Evolutionary conservation across 1,140 invertebrate species (phyloP), one percentile per base, ranked within the genome.

Genomic region (Eulimnadia texana): DNA sequence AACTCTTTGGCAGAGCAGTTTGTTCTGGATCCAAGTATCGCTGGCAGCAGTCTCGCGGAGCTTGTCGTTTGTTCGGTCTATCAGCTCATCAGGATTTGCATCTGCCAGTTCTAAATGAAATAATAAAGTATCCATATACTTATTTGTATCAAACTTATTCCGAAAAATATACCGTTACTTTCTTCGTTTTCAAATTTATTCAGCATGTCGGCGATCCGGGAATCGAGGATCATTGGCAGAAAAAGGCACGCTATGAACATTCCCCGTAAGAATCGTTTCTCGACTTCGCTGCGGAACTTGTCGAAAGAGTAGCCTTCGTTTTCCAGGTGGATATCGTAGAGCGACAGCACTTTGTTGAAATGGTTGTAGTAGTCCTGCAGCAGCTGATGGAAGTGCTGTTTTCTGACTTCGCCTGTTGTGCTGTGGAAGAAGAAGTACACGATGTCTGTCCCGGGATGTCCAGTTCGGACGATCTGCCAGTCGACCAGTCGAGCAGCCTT

Each of bases 361-460:
- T 47, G 47, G n/a, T 50, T 27, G 1, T 28, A 63, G 27, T 63
- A 63, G 20, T 53, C 22, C 23, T 27, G 28, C 2, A 63, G 27
- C 9, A 63, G 47, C n/a, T 60, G 47, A 1, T 52, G n/a, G 42
- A 52, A 33, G n/a, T 63, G 57, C 6, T 50, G 24, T 13, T 28
- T 29, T 9, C 62, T 25, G 3, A 51, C 28, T 10, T 61, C 50
- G 10, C 20, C n/a, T 10, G 22, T 61, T 19, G 62, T 28, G 28
- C 56, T 63, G 2, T 27, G n/a, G 16, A 62, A 51, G 10, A 63
- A 20, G 62, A 63, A 63, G 28, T 63, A 60, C 16, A 51, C 24
- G 28, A 63, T 27, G 33, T 63, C 62, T 9, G 27, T 33, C 3
- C 33, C n/a, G n/a, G 62, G 62, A 63, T 63, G 62, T 9, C 57